phyloP scores from a whole-genome alignment of 2,113 vertebrate genomes.

The Nestor notabilis region DNA sequence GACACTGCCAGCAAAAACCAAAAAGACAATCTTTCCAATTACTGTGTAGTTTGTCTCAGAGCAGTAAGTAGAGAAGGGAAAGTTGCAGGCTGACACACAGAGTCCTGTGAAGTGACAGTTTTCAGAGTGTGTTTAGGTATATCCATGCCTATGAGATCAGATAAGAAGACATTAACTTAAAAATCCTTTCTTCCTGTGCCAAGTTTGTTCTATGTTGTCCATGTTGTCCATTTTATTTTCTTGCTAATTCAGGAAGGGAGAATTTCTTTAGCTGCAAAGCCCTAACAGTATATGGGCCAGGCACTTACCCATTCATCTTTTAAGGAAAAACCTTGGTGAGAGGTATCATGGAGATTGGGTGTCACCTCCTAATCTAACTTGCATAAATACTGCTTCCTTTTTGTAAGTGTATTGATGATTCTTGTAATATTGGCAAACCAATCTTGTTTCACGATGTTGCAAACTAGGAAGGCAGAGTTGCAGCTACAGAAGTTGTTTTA shows the following conservation, averaged over 20 bases:
- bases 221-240: not conserved
- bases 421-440: not conserved
- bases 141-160: not conserved
- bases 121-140: not conserved
- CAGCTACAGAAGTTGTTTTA: fast-evolving
- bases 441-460: not conserved
- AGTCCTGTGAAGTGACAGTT: not conserved
- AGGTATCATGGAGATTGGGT: not conserved
- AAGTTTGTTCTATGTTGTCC: not conserved
- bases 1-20: not conserved
- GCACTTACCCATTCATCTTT: not conserved
- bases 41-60: not conserved
- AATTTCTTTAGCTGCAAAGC: not conserved
- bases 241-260: not conserved
- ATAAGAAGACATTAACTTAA: not conserved
- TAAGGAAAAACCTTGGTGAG: not conserved
- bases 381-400: not conserved
- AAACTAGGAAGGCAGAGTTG: not conserved
- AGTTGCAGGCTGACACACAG: fast-evolving
- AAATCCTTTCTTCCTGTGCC: not conserved
- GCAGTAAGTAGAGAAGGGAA: not conserved
- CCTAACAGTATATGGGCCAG: fast-evolving
- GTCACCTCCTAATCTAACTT: not conserved
- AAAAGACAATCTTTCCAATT: not conserved
- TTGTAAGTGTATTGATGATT: not conserved